A percentile compares a stretch with the other conserved stretches of the same genome.
phyloP scores from a whole-genome alignment of 2,888 invertebrate species.

The Temnothorax unifasciatus region DNA sequence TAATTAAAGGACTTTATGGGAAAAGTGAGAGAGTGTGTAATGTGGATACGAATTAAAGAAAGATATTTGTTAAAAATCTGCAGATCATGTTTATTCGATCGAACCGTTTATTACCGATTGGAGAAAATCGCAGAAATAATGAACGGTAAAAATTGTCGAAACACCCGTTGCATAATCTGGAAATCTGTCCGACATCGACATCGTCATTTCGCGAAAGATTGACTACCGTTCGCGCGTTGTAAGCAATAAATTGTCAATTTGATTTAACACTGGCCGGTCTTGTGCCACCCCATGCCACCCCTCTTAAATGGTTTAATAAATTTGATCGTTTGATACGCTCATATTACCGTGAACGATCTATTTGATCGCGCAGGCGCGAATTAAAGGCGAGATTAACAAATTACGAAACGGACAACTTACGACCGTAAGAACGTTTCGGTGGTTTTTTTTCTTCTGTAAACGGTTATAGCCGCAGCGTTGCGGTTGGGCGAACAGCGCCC shows the following conservation, averaged over 20 bases:
- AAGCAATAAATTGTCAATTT: conserved; percentile 19
- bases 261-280: conserved; percentile 16
- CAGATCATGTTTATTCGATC: background rate
- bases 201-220: conserved; percentile 17
- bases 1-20: background rate
- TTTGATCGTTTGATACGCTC: conserved; percentile 13
- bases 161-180: background rate
- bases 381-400: conserved; percentile 47
- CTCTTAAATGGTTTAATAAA: conserved; percentile 40
- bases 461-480: conserved; percentile 25
- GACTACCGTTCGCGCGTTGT: conserved; percentile 2
- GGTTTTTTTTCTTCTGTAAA: conserved; percentile 20
- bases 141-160: background rate
- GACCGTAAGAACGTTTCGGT: conserved; percentile 17
- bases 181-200: background rate
- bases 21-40: background rate
- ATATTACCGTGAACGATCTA: background rate
- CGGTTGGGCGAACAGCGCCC: background rate
- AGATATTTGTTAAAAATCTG: background rate
- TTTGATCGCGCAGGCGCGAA: conserved; percentile 19
- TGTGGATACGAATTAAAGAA: background rate
- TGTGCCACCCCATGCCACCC: background rate
- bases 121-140: conserved; percentile 10
- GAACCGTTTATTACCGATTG: background rate
- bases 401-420: conserved; percentile 26